phyloP scores from a whole-genome alignment of 2,113 vertebrate species.

The Pteruthius melanotis region DNA sequence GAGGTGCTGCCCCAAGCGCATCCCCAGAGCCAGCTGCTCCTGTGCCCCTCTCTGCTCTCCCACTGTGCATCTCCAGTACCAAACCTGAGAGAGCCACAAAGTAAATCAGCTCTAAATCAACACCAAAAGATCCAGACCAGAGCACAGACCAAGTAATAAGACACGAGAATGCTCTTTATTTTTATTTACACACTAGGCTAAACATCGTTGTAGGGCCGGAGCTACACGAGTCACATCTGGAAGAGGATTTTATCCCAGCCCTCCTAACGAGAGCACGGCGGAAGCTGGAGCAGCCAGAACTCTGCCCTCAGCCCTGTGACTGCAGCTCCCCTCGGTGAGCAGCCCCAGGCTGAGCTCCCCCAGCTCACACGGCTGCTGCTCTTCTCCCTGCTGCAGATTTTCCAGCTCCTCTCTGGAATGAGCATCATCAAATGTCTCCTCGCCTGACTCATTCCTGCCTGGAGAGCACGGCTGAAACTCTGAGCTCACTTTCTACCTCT shows the following conservation, averaged over 20 bases:
- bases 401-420: not conserved
- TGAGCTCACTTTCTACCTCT: conserved; percentile 15
- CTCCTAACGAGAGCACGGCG: fast-evolving
- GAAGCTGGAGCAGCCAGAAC: not conserved
- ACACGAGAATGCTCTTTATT: not conserved
- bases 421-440: not conserved
- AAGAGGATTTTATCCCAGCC: not conserved
- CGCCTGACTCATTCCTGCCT: conserved; percentile 34
- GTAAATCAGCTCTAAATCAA: not conserved
- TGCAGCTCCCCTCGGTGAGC: not conserved
- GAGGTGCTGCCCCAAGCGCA: not conserved
- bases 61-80: not conserved
- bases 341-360: not conserved
- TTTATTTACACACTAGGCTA: not conserved
- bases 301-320: not conserved
- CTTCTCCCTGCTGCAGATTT: not conserved
- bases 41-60: not conserved
- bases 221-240: not conserved
- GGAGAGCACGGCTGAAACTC: not conserved
- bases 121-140: not conserved
- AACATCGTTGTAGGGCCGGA: not conserved
- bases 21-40: fast-evolving
- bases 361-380: not conserved
- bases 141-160: not conserved
- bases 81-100: not conserved